Conservation (phyloP, 2,797 vertebrate genomes). For the Valencia hispanica region DNA sequence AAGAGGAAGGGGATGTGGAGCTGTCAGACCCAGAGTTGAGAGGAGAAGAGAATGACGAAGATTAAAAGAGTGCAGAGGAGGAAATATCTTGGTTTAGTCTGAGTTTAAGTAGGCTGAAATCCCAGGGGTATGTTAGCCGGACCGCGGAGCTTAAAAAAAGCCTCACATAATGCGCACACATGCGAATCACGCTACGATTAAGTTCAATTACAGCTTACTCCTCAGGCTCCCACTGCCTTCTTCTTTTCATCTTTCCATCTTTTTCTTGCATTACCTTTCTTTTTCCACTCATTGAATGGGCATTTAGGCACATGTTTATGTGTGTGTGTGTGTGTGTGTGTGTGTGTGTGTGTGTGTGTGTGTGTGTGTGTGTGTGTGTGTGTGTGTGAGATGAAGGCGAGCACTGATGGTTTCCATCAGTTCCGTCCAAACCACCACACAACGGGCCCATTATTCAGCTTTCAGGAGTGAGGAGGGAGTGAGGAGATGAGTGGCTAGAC, state of each 20-base stretch:
- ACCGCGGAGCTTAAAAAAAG: constrained; percentile 34
- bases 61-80: constrained; percentile 28
- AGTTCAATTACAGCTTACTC: constrained; percentile 72
- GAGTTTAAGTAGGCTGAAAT: constrained; percentile 67
- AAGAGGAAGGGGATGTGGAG: constrained; percentile 9
- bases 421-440: constrained; percentile 75
- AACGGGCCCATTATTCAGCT: constrained; percentile 76
- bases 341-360: constrained; percentile 16
- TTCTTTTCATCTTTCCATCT: constrained; percentile 44
- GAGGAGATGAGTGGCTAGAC: constrained; percentile 25
- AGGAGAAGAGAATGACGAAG: constrained; percentile 15
- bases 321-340: constrained; percentile 27
- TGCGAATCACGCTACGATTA: constrained; percentile 70
- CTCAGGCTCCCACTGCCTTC: constrained; percentile 65
- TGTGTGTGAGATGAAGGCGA: constrained; percentile 52
- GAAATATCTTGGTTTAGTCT: constrained; percentile 62
- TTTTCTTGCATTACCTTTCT: constrained; percentile 72
- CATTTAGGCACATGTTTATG: constrained; percentile 50
- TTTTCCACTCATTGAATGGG: constrained; percentile 63
- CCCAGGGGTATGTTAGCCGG: constrained; percentile 36
- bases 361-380: constrained; percentile 39
- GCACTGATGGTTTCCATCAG: constrained; percentile 74
- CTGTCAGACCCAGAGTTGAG: constrained; percentile 9
- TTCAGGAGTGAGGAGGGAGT: constrained; percentile 57
- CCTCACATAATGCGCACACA: constrained; percentile 32